A percentile compares a stretch with the other conserved stretches of the same genome.
These are phyloP conservation scores for Haplochromis burtoni DNA, from an alignment of 2,113 vertebrate genomes.

Conservation along the genomic window DNA sequence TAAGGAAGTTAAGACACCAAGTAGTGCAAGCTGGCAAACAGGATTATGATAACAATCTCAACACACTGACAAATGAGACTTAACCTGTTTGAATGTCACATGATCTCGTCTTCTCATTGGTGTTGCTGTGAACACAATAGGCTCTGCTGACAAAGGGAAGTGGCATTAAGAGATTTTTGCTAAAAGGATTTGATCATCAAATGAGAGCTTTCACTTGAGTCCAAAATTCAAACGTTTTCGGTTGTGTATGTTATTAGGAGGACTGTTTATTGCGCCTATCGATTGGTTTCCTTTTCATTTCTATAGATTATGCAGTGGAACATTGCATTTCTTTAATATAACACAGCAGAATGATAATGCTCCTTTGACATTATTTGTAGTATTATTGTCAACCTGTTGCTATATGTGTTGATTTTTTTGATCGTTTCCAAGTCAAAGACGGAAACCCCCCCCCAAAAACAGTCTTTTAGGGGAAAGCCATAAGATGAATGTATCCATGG, in stretches of 20 bases:
- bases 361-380: neutral
- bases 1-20: neutral
- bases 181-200: neutral
- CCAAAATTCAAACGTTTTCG: neutral
- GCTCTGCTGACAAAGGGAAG: neutral
- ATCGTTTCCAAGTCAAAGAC: neutral
- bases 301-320: neutral
- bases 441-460: accelerated
- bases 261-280: neutral
- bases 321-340: neutral
- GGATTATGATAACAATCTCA: neutral
- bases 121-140: neutral
- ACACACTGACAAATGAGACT: neutral
- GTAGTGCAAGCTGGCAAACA: neutral
- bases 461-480: neutral
- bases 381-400: neutral
- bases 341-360: neutral
- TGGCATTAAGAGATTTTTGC: neutral
- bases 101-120: neutral
- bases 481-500: neutral
- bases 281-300: neutral
- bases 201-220: neutral
- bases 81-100: neutral
- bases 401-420: neutral
- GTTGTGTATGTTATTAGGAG: neutral